phyloP scores from a whole-genome alignment of 2,797 vertebrate genomes.

The Scomberomorus guttatus region DNA sequence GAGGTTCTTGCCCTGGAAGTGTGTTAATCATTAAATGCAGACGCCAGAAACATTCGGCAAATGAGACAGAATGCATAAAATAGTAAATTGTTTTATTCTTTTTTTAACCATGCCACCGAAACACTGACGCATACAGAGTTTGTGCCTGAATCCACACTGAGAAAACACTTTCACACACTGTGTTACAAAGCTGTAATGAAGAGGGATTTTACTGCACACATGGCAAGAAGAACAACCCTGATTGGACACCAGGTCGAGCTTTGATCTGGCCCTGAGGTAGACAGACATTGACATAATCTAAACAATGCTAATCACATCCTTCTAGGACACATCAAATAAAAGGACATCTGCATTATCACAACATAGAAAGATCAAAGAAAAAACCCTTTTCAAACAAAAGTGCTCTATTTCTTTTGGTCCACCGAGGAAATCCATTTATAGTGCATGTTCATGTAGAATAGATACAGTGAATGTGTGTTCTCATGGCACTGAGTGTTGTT shows the following conservation, averaged over 20 bases:
- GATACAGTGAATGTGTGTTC: conserved; percentile 83
- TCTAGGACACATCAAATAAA: conserved; percentile 86
- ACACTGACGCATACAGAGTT: conserved; percentile 97
- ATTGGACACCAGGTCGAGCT: conserved; percentile 94
- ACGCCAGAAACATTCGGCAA: conserved; percentile 45
- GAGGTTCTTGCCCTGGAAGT: no score
- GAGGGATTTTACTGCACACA: conserved; percentile 86
- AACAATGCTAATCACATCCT: conserved; percentile 86
- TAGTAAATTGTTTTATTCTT: conserved; percentile 88
- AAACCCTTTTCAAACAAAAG: conserved; percentile 85
- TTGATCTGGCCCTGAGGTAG: conserved; percentile 99
- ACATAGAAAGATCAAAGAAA: conserved; percentile 89
- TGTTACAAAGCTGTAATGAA: conserved; percentile 89
- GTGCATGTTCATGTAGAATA: conserved; percentile 90
- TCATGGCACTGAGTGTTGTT: conserved; percentile 87
- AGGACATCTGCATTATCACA: conserved; percentile 86
- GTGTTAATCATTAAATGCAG: not conserved
- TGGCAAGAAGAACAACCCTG: conserved; percentile 89
- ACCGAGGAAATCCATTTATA: conserved; percentile 92
- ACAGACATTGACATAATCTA: conserved; percentile 96
- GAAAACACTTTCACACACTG: conserved; percentile 87
- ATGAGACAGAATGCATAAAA: conserved; percentile 90
- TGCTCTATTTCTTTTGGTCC: conserved; percentile 92
- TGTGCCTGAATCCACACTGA: conserved; percentile 94
- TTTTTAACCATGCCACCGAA: conserved; percentile 92